Percentiles rank a stretch among this genome's conserved stretches.
Evolutionary conservation across 1,140 invertebrate genomes (phyloP).

Genomic region (Drosophila arizonae): DNA sequence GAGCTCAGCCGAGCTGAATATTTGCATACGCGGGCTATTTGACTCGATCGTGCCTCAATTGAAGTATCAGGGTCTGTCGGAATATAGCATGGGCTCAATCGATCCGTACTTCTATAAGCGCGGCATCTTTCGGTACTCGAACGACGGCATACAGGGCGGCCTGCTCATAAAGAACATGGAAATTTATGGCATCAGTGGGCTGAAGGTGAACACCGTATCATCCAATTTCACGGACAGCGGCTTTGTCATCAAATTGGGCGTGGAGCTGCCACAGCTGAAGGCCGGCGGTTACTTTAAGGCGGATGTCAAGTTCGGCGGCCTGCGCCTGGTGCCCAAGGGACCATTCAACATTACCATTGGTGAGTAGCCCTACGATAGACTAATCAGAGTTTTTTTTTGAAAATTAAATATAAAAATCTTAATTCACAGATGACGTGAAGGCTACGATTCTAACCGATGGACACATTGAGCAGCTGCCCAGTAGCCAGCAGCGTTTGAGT

Average conservation of each 20-base stretch:
- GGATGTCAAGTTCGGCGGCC: conserved; percentile 79
- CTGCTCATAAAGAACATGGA: conserved; percentile 80
- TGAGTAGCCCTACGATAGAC: conserved; percentile 16
- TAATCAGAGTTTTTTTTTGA: background rate
- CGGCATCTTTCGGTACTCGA: conserved; percentile 78
- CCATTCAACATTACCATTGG: conserved; percentile 81
- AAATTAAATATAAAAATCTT: background rate
- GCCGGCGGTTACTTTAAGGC: conserved; percentile 81
- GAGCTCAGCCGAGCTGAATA: conserved; percentile 62
- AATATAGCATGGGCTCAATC: conserved; percentile 62
- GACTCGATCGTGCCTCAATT: conserved; percentile 56
- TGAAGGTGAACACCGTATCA: conserved; percentile 62
- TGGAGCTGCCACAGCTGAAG: conserved; percentile 66
- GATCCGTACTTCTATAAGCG: conserved; percentile 78
- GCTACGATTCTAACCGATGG: conserved; percentile 75
- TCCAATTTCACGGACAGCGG: conserved; percentile 69
- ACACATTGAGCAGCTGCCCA: conserved; percentile 61
- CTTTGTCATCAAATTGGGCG: conserved; percentile 70
- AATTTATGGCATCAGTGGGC: conserved; percentile 70
- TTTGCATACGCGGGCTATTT: conserved; percentile 70
- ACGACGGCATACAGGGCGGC: conserved; percentile 78
- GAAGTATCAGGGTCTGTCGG: conserved; percentile 55
- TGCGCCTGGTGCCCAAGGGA: conserved; percentile 81
- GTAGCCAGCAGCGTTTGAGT: conserved; percentile 58
- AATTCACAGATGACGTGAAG: conserved; percentile 66